These are phyloP conservation scores for Ellobius talpinus DNA, from an alignment of 2,113 vertebrate species.

Conservation along the genomic window DNA sequence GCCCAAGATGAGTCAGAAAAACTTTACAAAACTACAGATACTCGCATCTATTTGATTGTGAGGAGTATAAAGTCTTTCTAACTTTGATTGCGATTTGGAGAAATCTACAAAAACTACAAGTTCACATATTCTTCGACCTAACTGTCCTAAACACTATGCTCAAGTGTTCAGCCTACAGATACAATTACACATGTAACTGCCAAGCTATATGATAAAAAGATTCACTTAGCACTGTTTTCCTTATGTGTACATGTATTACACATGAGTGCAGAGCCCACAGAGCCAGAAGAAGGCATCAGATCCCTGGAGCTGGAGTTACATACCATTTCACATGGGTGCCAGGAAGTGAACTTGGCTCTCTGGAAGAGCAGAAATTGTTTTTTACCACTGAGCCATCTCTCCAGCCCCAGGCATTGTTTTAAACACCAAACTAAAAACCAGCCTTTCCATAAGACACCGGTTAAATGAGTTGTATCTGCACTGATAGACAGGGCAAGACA, in stretches of 20 bases:
- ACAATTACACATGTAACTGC: neutral
- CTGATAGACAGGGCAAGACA: neutral
- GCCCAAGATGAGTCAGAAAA: slow-evolving; percentile 35
- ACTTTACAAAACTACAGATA: neutral
- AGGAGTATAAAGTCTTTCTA: neutral
- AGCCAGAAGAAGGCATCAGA: neutral
- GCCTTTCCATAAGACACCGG: neutral
- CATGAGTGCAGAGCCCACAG: neutral
- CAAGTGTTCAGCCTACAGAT: slow-evolving; percentile 16
- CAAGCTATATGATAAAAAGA: slow-evolving; percentile 3
- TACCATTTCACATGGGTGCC: too few relatives aligned
- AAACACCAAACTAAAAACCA: slow-evolving; percentile 26
- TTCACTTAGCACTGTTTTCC: slow-evolving; percentile 37
- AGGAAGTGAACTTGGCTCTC: neutral
- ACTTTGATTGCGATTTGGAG: slow-evolving; percentile 29
- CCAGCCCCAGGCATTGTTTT: neutral
- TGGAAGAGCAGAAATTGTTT: neutral
- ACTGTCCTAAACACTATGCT: neutral
- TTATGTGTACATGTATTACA: too few relatives aligned
- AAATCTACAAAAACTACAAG: slow-evolving; percentile 61
- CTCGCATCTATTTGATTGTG: neutral
- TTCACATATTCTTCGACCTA: slow-evolving; percentile 45
- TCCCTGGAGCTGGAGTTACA: neutral
- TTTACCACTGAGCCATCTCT: neutral
- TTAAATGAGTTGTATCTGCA: slow-evolving; percentile 32